Evolutionary conservation across 1,140 invertebrate species (phyloP).

Genomic region (Antheraea mylitta): DNA sequence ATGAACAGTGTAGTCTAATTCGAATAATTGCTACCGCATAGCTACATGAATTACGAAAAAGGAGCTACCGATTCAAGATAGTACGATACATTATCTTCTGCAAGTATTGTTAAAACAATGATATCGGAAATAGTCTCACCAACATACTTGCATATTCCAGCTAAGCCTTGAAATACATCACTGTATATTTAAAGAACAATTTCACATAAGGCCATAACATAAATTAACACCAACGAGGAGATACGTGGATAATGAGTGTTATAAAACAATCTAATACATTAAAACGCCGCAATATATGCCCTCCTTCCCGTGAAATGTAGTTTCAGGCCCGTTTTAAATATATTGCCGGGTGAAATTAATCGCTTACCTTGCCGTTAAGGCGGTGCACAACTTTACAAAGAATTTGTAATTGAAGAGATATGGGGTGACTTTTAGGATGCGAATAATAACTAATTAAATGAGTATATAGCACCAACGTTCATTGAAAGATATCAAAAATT

Average conservation of each 20-base stretch:
- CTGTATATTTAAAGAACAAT: neutral
- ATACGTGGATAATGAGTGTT: slow-evolving; percentile 59
- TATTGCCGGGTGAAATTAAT: slow-evolving; percentile 54
- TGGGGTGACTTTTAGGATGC: neutral
- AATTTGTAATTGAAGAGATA: slow-evolving; percentile 6
- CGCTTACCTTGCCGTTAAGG: slow-evolving; percentile 27
- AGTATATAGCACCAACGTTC: neutral
- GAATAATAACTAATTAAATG: neutral
- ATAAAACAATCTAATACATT: slow-evolving; percentile 63
- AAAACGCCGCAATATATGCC: slow-evolving; percentile 52
- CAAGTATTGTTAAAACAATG: no score
- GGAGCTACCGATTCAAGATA: no score
- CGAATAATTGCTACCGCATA: no score
- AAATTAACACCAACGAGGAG: slow-evolving; percentile 60
- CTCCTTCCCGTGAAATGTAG: slow-evolving; percentile 46
- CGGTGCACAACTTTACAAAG: slow-evolving; percentile 23
- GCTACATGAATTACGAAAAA: no score
- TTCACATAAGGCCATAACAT: neutral
- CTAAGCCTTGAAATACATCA: no score
- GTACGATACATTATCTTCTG: no score
- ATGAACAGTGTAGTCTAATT: no score
- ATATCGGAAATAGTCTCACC: no score
- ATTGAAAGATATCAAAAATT: no score
- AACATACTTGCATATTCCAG: no score
- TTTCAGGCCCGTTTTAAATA: slow-evolving; percentile 49